Evolutionary conservation across 2,888 invertebrate genomes (phyloP).

Genomic region (Seira ritae): DNA sequence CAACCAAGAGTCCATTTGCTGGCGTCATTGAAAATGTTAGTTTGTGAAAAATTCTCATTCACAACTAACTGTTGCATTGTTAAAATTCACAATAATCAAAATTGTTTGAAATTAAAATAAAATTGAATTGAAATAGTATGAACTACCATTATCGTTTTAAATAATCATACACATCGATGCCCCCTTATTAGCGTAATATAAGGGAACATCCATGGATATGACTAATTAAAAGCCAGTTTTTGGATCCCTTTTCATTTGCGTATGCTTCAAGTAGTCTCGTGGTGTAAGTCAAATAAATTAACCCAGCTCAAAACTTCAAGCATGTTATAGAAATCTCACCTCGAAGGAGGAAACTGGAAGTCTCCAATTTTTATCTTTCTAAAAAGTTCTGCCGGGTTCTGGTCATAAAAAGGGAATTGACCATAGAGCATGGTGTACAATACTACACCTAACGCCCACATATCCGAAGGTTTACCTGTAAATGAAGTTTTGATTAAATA

Average conservation of each 20-base stretch:
- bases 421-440: constrained; percentile 88
- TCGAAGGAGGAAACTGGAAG: constrained; percentile 82
- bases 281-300: too few relatives aligned
- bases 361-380: constrained; percentile 85
- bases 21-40: not conserved
- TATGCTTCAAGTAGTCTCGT: not conserved
- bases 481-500: too few relatives aligned
- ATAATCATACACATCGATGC: constrained; percentile 34
- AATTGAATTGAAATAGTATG: not conserved
- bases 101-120: not conserved
- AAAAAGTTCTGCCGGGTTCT: constrained; percentile 84
- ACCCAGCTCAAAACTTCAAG: too few relatives aligned
- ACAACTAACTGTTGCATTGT: not conserved
- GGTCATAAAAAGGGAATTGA: constrained; percentile 88
- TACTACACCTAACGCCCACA: constrained; percentile 89
- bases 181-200: constrained; percentile 40
- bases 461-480: constrained; percentile 84
- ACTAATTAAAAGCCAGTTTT: constrained; percentile 29
- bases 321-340: constrained; percentile 78
- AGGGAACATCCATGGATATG: constrained; percentile 25
- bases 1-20: not conserved
- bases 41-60: not conserved
- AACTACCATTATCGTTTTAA: constrained; percentile 42
- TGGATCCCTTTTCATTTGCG: constrained; percentile 3
- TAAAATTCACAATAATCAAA: not conserved